Evolutionary conservation across 2,888 invertebrate species (phyloP).

Genomic region (Chirona hameri): DNA sequence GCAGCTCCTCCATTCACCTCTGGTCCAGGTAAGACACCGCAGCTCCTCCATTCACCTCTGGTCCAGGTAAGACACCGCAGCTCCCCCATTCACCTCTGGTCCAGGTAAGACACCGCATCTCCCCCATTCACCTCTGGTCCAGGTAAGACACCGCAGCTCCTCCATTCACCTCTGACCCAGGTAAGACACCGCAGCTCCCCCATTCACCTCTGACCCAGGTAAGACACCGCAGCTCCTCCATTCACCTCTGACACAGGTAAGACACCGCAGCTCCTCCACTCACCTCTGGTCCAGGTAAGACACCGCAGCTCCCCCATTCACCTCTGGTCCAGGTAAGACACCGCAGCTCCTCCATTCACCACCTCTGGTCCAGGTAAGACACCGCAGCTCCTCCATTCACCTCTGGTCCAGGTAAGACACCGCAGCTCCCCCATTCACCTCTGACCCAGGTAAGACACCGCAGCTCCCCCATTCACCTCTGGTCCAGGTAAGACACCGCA

Average conservation of each 20-base stretch:
- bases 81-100: neutral
- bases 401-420: neutral
- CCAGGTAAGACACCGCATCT: no score
- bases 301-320: no score
- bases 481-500: no score
- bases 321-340: neutral
- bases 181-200: no score
- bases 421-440: no score
- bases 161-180: neutral
- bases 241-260: neutral
- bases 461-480: neutral
- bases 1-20: no score
- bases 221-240: no score
- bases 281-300: neutral
- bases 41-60: neutral
- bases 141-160: no score
- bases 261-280: no score
- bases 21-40: neutral
- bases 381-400: no score
- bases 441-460: neutral
- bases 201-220: neutral
- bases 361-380: neutral
- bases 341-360: no score
- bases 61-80: no score
- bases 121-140: neutral